Conservation (phyloP, 2,888 invertebrate species). For the Buathra laborator region DNA sequence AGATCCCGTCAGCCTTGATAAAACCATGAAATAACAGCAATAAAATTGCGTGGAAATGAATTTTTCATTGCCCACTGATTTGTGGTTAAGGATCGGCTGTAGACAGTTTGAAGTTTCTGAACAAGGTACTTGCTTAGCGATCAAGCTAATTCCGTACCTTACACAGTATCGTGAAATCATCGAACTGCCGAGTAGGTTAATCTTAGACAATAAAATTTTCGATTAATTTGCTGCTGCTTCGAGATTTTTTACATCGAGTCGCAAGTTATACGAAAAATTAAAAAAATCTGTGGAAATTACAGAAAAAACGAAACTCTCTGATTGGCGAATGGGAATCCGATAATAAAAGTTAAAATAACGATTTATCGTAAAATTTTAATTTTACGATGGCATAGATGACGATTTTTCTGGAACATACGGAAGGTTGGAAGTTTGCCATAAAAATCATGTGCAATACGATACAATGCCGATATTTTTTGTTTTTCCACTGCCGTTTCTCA, state of each 20-base stretch:
- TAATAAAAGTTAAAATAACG: too few relatives aligned
- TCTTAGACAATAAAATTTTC: background rate
- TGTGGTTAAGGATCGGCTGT: background rate
- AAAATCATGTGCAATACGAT: background rate
- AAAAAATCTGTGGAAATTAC: background rate
- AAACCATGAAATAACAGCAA: constrained; percentile 34
- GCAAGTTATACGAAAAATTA: background rate
- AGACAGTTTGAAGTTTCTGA: constrained; percentile 29
- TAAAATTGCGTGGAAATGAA: constrained; percentile 47
- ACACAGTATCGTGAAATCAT: background rate
- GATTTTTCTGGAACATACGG: too few relatives aligned
- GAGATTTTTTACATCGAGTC: background rate
- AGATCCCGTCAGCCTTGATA: constrained; percentile 47
- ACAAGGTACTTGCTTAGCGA: constrained; percentile 30
- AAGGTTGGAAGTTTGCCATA: too few relatives aligned
- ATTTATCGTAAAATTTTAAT: too few relatives aligned
- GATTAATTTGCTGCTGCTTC: background rate
- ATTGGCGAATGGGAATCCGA: too few relatives aligned
- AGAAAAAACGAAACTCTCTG: too few relatives aligned
- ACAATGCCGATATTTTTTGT: background rate
- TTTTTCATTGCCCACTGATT: constrained; percentile 23
- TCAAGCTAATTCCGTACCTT: background rate
- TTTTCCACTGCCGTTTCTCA: background rate
- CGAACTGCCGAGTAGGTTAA: background rate
- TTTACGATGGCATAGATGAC: too few relatives aligned